phyloP scores from a whole-genome alignment of 2,888 invertebrate species.

The Euclidia mi region DNA sequence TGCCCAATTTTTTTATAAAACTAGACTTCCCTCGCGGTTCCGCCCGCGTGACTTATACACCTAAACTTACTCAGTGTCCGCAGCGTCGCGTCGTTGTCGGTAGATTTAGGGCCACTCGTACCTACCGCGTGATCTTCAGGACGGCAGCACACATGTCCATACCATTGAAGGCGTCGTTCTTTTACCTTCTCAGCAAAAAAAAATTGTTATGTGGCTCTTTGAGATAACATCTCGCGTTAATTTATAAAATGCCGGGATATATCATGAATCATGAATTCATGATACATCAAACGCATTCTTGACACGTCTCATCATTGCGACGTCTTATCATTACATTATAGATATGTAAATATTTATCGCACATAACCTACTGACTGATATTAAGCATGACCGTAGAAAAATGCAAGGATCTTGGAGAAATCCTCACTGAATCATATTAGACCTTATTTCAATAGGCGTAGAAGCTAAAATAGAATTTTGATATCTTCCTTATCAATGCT shows the following conservation, averaged over 20 bases:
- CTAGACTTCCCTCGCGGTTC: no score
- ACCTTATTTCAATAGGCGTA: background rate
- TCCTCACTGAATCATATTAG: background rate
- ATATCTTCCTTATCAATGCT: constrained; percentile 29
- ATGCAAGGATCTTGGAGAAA: constrained; percentile 46
- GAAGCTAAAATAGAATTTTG: constrained; percentile 16
- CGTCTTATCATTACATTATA: constrained; percentile 27
- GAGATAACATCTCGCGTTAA: no score
- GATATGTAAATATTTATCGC: constrained; percentile 42
- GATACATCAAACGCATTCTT: background rate
- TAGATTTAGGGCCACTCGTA: no score
- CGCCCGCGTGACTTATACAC: no score
- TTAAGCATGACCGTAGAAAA: constrained; percentile 45
- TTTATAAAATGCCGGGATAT: background rate
- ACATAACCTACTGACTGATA: constrained; percentile 52
- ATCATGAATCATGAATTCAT: constrained; percentile 2
- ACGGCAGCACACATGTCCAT: no score
- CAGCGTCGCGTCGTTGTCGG: no score
- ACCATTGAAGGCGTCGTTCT: no score
- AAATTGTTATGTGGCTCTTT: no score
- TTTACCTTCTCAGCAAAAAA: no score
- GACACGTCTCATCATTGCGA: constrained; percentile 29
- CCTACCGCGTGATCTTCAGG: no score
- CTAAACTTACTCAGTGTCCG: no score
- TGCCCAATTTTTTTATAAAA: no score